Evolutionary conservation across 1,140 invertebrate species (phyloP), one percentile per base, ranked within the genome.

Genomic region (Lordiphosa clarofinis): DNA sequence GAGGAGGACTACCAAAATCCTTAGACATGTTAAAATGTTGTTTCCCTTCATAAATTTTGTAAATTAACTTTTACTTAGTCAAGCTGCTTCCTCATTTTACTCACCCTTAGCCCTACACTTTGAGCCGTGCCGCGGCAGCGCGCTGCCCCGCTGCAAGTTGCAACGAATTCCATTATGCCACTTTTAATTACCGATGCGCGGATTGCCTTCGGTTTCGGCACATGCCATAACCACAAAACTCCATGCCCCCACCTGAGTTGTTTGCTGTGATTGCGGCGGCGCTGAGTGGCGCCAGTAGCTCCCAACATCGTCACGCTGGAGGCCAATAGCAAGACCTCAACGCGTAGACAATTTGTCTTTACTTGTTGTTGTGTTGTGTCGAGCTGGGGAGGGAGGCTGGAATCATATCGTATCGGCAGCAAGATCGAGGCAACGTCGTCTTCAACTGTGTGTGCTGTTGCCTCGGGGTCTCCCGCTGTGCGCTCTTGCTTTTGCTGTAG

Each of bases 251-350:
- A 56, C 68, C 64, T 62, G 58, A 62, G 62, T 67, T 57, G 62
- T 67, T 57, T 57, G 67, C 63, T 69, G 54, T 62, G 62, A 67
- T 40, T 64, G 53, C 40, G 42, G 35, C 70, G 70, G 70, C 57
- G 75, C 65, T 79, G 74, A 79, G 67, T 81, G 76, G 67, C 67
- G 76, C 78, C 66, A 68, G 55, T 69, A 72, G 61, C 71, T 52
- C 57, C 58, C 67, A 62, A 81, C 72, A 57, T 67, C 76, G 67
- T 76, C 72, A 82, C 63, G 78, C 76, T 75, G 76, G 76, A 84
- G 78, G 76, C 76, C 78, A 84, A 76, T 82, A 84, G 78, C 76
- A 82, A 82, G 76, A 82, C 78, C 73, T 76, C 76, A 82, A 73
- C 76, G 72, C 76, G 78, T 73, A 82, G 76, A 82, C 78, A 82